Evolutionary conservation across 2,113 vertebrate genomes (phyloP).

Genomic region (Castor canadensis): DNA sequence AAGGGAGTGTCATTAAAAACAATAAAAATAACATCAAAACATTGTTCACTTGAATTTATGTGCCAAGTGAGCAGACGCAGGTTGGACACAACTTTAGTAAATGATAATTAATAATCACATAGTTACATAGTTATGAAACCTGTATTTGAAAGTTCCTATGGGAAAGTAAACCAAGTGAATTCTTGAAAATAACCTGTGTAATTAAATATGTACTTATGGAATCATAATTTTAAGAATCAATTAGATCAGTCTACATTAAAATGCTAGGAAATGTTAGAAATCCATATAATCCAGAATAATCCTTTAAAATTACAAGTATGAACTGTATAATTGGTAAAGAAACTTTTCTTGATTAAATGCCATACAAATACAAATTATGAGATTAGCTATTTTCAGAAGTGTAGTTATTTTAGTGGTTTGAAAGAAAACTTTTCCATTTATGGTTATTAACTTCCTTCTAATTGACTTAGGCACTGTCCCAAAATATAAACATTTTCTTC

Average conservation of each 20-base stretch:
- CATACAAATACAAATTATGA: not conserved
- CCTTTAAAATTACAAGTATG: not conserved
- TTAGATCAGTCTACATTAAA: not conserved
- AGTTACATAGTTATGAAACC: not conserved
- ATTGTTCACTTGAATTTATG: not conserved
- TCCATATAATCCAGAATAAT: not conserved
- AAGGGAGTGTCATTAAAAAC: not conserved
- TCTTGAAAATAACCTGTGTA: not conserved
- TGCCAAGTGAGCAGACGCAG: not conserved
- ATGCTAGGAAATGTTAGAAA: not conserved
- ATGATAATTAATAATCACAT: not conserved
- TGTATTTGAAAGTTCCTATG: not conserved
- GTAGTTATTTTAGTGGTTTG: not conserved
- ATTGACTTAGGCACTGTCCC: not conserved
- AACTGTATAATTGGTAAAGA: not conserved
- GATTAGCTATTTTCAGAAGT: conserved; percentile 50
- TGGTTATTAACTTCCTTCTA: conserved; percentile 15
- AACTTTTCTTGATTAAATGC: not conserved
- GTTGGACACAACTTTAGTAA: not conserved
- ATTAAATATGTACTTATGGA: not conserved
- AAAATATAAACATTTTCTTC: not conserved
- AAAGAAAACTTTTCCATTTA: conserved; percentile 7
- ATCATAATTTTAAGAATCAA: not conserved
- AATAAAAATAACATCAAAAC: not conserved
- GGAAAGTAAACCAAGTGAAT: not conserved